Evolutionary conservation across 92 coral and sea anemone genomes (phyloP).

Genomic region (Galaxea fascicularis): DNA sequence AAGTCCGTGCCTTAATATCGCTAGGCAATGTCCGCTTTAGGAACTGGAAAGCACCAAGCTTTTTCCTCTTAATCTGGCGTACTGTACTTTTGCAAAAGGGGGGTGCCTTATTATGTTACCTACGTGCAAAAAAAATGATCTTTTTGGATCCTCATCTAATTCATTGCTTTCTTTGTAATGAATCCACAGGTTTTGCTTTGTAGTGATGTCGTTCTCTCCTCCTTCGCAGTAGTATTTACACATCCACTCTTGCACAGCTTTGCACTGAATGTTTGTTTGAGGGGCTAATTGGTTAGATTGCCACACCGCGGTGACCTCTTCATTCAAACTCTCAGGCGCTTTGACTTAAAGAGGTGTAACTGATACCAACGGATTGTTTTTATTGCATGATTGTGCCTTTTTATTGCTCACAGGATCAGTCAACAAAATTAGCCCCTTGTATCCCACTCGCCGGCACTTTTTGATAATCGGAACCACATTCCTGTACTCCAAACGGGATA

Average conservation of each 20-base stretch:
- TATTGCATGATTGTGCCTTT: neutral
- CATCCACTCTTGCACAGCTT: constrained; percentile 4
- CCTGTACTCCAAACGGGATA: neutral
- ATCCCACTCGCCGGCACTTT: neutral
- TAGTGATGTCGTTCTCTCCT: neutral
- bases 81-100: neutral
- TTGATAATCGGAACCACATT: neutral
- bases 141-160: neutral
- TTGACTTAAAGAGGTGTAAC: neutral
- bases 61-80: neutral
- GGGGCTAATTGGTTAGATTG: neutral
- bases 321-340: neutral
- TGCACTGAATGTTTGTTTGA: neutral
- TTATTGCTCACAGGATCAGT: neutral
- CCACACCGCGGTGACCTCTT: neutral
- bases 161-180: neutral
- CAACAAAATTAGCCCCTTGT: constrained; percentile 4
- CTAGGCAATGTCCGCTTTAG: neutral
- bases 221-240: neutral
- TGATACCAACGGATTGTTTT: neutral
- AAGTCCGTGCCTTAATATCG: neutral
- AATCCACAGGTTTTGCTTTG: neutral
- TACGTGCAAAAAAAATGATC: neutral
- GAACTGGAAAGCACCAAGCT: neutral
- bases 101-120: neutral